Conservation (phyloP, 1,140 invertebrate species). For the Nasonia giraulti region DNA sequence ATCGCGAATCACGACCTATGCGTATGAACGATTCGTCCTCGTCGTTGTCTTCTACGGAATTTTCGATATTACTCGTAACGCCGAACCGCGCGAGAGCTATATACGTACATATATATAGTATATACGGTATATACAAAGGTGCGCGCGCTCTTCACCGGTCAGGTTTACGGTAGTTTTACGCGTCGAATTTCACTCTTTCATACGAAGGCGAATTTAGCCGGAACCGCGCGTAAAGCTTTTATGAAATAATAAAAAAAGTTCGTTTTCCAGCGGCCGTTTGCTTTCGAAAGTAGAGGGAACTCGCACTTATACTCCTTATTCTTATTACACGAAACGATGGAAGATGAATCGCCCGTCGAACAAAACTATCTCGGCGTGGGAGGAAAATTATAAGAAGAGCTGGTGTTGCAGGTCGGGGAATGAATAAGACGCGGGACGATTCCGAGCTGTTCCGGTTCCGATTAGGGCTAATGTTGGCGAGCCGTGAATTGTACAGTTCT, state of each 20-base stretch:
- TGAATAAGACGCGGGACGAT: too few relatives aligned
- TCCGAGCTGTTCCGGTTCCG: too few relatives aligned
- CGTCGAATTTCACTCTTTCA: not conserved
- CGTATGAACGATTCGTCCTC: not conserved
- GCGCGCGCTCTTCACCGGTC: not conserved
- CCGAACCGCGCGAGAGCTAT: not conserved
- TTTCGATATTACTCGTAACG: not conserved
- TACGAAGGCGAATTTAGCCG: not conserved
- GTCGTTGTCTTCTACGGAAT: not conserved
- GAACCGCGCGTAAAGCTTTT: not conserved
- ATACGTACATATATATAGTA: too few relatives aligned
- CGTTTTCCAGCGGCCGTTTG: not conserved
- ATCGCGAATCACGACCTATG: not conserved
- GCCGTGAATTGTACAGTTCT: too few relatives aligned
- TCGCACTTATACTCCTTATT: not conserved
- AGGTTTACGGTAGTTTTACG: not conserved
- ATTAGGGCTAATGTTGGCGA: too few relatives aligned
- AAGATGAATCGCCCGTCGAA: too few relatives aligned
- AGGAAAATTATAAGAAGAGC: too few relatives aligned
- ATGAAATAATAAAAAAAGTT: constrained; percentile 2
- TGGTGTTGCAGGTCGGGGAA: too few relatives aligned
- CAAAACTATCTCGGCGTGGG: too few relatives aligned
- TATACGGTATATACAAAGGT: not conserved
- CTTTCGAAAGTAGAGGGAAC: not conserved
- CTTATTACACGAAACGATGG: too few relatives aligned